Evolutionary conservation across 2,888 invertebrate genomes (phyloP), one percentile per base, ranked within the genome.

Genomic region (Dione vanillae): DNA sequence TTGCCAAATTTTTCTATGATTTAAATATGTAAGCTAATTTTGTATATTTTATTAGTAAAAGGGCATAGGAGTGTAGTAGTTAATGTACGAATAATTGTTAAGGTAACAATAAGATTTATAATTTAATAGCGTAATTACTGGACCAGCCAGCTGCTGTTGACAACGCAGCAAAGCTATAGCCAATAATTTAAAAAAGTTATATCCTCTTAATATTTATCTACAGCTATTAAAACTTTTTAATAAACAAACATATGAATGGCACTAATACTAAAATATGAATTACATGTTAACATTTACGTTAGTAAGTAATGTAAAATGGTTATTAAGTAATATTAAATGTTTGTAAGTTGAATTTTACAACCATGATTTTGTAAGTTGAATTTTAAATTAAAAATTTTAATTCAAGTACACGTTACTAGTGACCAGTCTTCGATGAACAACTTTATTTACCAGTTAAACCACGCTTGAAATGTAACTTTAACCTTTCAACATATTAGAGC

Each of bases 381-480:
- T 45, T 66, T 56, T 37, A 16, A 54, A 52, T 66, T 59, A 49
- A 67, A 58, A 67, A 41, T 59, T 67, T 49, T 59, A 47, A 49
- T 59, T 59, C 58, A 59, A 16, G 61, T 35, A 43, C 61, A 52
- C 37, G 59, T 68, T 43, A 67, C 27, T 27, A 2, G 51, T 41
- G 52, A 61, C 47, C 58, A 59, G 47, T 41, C 61, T 68, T 61
- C 52, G 41, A 43, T 59, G 59, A 67, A 67, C 20, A 58, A 37
- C 58, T 67, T 67, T 59, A 67, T 47, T 67, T 59, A 49, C 19
- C 27, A 54, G 66, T 49, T 68, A 12, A 68, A 61, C 43, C 58
- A 61, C 51, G 35, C 35, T 67, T 27, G 40, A 59, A 67, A 59
- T 67, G 67, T 67, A 51, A 67, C 59, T 59, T 67, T 59, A 59